Percentiles rank a stretch among this genome's conserved stretches.
phyloP scores from a whole-genome alignment of 2,888 invertebrate genomes.

The Apoda limacodes region DNA sequence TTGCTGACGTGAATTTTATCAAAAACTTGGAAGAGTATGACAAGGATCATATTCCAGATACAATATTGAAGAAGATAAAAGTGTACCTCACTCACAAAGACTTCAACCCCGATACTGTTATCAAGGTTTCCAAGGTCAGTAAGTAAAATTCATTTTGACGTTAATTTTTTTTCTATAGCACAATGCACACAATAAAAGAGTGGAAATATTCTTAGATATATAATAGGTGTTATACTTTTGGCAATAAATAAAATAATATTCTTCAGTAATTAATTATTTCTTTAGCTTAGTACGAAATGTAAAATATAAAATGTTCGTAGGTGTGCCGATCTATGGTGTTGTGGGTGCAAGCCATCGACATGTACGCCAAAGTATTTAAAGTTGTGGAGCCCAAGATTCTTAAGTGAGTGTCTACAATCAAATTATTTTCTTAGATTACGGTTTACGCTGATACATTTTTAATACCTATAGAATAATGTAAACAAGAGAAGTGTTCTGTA shows the following conservation, averaged over 20 bases:
- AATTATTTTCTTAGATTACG: slow-evolving; percentile 1
- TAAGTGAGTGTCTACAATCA: slow-evolving; percentile 73
- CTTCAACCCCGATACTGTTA: slow-evolving; percentile 85
- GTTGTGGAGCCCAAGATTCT: slow-evolving; percentile 90
- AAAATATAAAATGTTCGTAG: too few species aligned
- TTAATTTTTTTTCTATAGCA: too few species aligned
- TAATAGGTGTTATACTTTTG: too few species aligned
- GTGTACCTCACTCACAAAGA: slow-evolving; percentile 87
- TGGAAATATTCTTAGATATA: too few species aligned
- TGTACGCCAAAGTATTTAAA: slow-evolving; percentile 87
- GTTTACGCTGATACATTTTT: too few species aligned
- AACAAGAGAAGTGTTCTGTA: too few species aligned
- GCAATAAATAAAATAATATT: too few species aligned
- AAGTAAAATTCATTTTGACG: too few species aligned
- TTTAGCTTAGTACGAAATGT: too few species aligned
- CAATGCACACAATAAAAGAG: too few species aligned
- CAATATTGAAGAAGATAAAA: slow-evolving; percentile 81
- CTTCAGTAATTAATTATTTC: too few species aligned
- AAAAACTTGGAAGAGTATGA: slow-evolving; percentile 86
- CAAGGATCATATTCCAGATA: slow-evolving; percentile 87
- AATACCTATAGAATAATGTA: background rate
- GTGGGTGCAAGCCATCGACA: slow-evolving; percentile 93
- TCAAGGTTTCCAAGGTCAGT: slow-evolving; percentile 71
- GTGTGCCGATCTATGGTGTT: slow-evolving; percentile 92
- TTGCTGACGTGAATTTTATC: slow-evolving; percentile 87